These are phyloP conservation scores for Drosophila niveifrons DNA, from an alignment of 2,888 invertebrate species.

Conservation along the genomic window DNA sequence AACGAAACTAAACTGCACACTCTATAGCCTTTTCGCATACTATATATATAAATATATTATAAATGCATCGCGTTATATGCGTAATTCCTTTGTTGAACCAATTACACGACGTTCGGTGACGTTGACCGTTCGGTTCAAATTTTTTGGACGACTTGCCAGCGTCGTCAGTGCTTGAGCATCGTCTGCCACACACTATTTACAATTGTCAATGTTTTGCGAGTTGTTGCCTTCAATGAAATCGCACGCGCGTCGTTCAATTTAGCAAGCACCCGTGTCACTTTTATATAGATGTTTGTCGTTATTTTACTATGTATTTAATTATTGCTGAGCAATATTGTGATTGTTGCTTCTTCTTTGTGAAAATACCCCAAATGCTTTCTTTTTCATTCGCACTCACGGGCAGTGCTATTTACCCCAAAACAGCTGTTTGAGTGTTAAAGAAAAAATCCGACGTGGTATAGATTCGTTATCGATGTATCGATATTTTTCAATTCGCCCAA, in stretches of 20 bases:
- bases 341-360: slow-evolving; percentile 40
- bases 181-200: slow-evolving; percentile 22
- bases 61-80: slow-evolving; percentile 23
- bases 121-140: slow-evolving; percentile 58
- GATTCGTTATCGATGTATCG: slow-evolving; percentile 45
- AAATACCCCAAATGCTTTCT: slow-evolving; percentile 62
- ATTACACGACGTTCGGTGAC: slow-evolving; percentile 65
- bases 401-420: slow-evolving; percentile 49
- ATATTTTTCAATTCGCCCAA: slow-evolving; percentile 26
- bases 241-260: slow-evolving; percentile 42
- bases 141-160: slow-evolving; percentile 50
- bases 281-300: slow-evolving; percentile 51
- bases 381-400: slow-evolving; percentile 58
- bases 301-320: slow-evolving; percentile 59
- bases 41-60: slow-evolving; percentile 7
- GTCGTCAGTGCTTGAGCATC: slow-evolving; percentile 49
- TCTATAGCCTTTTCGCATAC: slow-evolving; percentile 5
- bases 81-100: slow-evolving; percentile 54
- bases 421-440: slow-evolving; percentile 51
- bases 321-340: slow-evolving; percentile 56
- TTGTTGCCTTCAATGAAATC: slow-evolving; percentile 48
- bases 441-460: slow-evolving; percentile 35
- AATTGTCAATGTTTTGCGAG: slow-evolving; percentile 40
- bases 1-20: slow-evolving; percentile 17
- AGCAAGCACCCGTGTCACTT: slow-evolving; percentile 37